A percentile compares a stretch with the other conserved stretches of the same genome.
Evolutionary conservation across 2,888 invertebrate species (phyloP).

Genomic region (Camptogramma bilineatum): DNA sequence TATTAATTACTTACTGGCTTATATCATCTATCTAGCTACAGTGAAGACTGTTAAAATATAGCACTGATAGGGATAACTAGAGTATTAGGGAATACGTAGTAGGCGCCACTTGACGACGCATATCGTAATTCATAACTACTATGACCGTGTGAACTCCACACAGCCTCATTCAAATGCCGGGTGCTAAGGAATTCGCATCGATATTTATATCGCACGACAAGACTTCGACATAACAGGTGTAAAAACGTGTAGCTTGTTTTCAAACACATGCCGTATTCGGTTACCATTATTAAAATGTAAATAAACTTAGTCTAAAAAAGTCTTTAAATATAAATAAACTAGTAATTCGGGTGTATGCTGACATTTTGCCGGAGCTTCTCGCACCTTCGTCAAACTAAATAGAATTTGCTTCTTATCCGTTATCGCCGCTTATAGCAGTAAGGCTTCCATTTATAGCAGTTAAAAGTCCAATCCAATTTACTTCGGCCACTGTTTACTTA

Average conservation of each 20-base stretch:
- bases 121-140: too few relatives aligned
- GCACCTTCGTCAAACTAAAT: background rate
- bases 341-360: background rate
- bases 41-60: too few relatives aligned
- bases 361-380: background rate
- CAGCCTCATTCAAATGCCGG: too few relatives aligned
- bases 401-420: background rate
- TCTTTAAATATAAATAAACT: background rate
- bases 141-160: too few relatives aligned
- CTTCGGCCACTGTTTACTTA: background rate
- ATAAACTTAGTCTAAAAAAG: too few relatives aligned
- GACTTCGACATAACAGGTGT: background rate
- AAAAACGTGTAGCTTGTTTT: background rate
- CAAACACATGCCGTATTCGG: background rate
- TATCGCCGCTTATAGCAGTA: background rate
- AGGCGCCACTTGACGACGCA: too few relatives aligned
- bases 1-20: too few relatives aligned
- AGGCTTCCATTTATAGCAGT: background rate
- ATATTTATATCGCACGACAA: background rate
- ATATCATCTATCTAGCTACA: too few relatives aligned
- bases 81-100: too few relatives aligned
- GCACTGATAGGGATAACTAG: too few relatives aligned
- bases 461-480: background rate
- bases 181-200: background rate
- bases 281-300: too few relatives aligned